These are phyloP conservation scores for Myiozetetes cayanensis DNA, from an alignment of 2,113 vertebrate genomes.

Conservation along the genomic window DNA sequence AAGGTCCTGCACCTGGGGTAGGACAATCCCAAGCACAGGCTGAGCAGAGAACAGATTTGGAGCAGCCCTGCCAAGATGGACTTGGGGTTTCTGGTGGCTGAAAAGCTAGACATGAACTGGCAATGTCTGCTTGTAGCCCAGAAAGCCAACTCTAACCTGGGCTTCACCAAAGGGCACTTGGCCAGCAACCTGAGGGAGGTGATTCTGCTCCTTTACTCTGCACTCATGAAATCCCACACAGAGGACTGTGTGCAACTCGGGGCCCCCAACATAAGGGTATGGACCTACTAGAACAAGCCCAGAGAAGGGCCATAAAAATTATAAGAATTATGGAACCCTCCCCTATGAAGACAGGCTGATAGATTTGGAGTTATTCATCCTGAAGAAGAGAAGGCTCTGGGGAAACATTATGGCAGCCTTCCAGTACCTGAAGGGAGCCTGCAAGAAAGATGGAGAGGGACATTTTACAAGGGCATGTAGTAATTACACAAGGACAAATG, in stretches of 20 bases:
- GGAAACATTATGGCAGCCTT: neutral
- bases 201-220: neutral
- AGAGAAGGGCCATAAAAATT: neutral
- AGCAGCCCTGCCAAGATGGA: neutral
- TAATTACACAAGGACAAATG: neutral
- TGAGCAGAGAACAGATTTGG: neutral
- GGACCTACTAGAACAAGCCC: neutral
- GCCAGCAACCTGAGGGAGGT: fast-evolving
- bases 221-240: neutral
- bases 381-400: neutral
- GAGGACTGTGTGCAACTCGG: neutral
- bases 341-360: neutral
- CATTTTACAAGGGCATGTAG: neutral
- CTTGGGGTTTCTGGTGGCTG: fast-evolving
- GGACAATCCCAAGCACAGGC: neutral
- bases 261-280: fast-evolving
- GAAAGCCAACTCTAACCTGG: neutral
- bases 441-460: neutral
- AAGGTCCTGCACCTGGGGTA: neutral
- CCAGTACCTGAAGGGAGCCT: neutral
- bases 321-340: neutral
- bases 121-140: neutral
- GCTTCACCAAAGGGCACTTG: fast-evolving
- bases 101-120: neutral
- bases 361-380: neutral